phyloP scores from a whole-genome alignment of 2,888 invertebrate species.

The Trachelus tabidus region DNA sequence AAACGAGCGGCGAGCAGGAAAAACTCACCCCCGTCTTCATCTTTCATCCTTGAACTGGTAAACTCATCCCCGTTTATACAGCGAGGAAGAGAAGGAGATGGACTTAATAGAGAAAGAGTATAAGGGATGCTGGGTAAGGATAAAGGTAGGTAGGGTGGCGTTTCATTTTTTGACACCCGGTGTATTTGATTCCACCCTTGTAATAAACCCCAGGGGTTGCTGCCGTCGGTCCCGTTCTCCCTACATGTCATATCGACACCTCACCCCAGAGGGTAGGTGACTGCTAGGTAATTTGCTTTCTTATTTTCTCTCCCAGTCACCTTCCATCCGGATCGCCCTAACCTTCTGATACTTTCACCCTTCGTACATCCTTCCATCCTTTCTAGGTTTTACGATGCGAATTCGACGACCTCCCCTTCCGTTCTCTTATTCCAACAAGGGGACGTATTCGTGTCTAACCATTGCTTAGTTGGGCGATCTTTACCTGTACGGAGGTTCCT shows the following conservation, averaged over 20 bases:
- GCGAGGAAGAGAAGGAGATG: not conserved
- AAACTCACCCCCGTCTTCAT: not conserved
- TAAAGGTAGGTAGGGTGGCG: constrained; percentile 39
- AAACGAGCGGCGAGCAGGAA: not conserved
- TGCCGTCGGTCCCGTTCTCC: constrained; percentile 39
- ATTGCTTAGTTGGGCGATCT: not conserved
- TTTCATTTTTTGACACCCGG: constrained; percentile 67
- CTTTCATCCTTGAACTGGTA: not conserved
- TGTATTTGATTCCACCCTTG: constrained; percentile 66
- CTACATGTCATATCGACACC: constrained; percentile 66
- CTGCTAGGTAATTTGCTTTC: constrained; percentile 63
- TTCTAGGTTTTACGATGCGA: constrained; percentile 3
- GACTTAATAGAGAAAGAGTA: not conserved
- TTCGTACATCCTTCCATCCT: constrained; percentile 24
- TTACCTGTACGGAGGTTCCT: not conserved
- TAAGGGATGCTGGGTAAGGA: not conserved
- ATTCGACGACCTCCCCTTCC: not conserved
- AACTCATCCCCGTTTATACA: not conserved
- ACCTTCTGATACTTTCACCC: constrained; percentile 20
- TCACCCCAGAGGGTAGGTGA: constrained; percentile 53
- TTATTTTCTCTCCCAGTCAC: constrained; percentile 37
- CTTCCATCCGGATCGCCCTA: constrained; percentile 24
- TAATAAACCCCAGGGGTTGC: constrained; percentile 63
- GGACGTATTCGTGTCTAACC: not conserved
- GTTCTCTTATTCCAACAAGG: not conserved